A percentile compares a stretch with the other conserved stretches of the same genome.
phyloP scores from a whole-genome alignment of 2,797 vertebrate species.

The Rhabdomys pumilio region DNA sequence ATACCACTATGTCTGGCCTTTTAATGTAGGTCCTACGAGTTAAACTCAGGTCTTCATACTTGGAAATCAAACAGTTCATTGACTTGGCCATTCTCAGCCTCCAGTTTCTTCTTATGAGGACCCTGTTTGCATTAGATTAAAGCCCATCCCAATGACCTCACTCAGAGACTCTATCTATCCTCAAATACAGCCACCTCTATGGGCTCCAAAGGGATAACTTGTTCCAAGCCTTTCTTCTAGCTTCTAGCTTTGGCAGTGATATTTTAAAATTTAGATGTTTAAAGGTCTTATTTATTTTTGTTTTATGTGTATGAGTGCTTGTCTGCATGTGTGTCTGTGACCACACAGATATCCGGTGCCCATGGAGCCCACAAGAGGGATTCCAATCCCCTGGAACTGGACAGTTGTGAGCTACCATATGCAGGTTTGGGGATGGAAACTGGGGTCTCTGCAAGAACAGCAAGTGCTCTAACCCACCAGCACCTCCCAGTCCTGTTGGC shows the following conservation, averaged over 20 bases:
- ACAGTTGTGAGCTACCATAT: background rate
- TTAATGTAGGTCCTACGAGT: background rate
- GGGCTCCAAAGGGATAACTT: background rate
- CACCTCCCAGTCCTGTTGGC: background rate
- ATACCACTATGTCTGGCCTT: background rate
- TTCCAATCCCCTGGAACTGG: background rate
- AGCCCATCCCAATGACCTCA: background rate
- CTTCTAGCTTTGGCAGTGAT: fast-evolving
- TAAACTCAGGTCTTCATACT: background rate
- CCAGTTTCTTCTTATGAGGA: background rate
- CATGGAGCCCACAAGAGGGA: background rate
- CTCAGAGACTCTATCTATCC: background rate
- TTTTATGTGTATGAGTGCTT: background rate
- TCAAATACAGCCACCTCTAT: background rate
- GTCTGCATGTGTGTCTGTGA: background rate
- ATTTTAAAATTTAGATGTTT: background rate
- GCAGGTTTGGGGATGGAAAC: background rate
- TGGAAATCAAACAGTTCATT: background rate
- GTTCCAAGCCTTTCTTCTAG: background rate
- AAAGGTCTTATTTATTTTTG: background rate
- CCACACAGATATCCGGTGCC: background rate
- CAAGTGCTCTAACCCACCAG: too few species aligned
- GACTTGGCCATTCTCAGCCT: background rate
- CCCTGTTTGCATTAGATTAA: background rate
- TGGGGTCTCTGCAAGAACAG: background rate